Conservation (phyloP, 2,888 invertebrate genomes). For the Cerastoderma edule region DNA sequence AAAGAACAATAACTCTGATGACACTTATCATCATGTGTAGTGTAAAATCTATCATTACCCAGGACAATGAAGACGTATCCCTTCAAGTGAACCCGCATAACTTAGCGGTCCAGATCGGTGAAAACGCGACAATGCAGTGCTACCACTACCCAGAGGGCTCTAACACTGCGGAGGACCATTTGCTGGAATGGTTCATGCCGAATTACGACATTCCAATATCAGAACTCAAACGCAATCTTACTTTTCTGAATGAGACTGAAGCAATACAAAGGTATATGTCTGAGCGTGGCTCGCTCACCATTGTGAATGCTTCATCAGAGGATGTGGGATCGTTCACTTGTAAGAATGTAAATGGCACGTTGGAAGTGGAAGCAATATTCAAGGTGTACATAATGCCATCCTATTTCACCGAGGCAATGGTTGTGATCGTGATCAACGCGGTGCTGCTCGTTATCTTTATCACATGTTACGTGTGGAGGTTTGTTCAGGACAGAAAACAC, state of each 20-base stretch:
- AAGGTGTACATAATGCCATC: slow-evolving; percentile 69
- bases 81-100: slow-evolving; percentile 30
- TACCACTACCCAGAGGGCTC: slow-evolving; percentile 42
- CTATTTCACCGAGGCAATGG: slow-evolving; percentile 70
- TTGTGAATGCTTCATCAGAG: slow-evolving; percentile 68
- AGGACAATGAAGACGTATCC: slow-evolving; percentile 16
- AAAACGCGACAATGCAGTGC: slow-evolving; percentile 36
- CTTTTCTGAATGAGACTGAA: slow-evolving; percentile 29
- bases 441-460: slow-evolving; percentile 68
- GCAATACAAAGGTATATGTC: slow-evolving; percentile 41
- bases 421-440: slow-evolving; percentile 70
- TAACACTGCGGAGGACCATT: slow-evolving; percentile 18
- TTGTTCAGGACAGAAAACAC: slow-evolving; percentile 38
- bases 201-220: slow-evolving; percentile 37
- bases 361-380: slow-evolving; percentile 59
- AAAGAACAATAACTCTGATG: too few species aligned
- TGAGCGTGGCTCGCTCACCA: slow-evolving; percentile 68
- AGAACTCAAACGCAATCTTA: slow-evolving; percentile 44
- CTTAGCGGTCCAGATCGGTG: slow-evolving; percentile 31
- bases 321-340: slow-evolving; percentile 80
- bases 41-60: too few species aligned
- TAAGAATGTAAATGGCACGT: slow-evolving; percentile 61
- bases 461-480: slow-evolving; percentile 56
- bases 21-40: too few species aligned
- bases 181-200: slow-evolving; percentile 43